Evolutionary conservation across 2,888 invertebrate species (phyloP), one percentile per base, ranked within the genome.

Genomic region (Pachliopta kotzebuea): DNA sequence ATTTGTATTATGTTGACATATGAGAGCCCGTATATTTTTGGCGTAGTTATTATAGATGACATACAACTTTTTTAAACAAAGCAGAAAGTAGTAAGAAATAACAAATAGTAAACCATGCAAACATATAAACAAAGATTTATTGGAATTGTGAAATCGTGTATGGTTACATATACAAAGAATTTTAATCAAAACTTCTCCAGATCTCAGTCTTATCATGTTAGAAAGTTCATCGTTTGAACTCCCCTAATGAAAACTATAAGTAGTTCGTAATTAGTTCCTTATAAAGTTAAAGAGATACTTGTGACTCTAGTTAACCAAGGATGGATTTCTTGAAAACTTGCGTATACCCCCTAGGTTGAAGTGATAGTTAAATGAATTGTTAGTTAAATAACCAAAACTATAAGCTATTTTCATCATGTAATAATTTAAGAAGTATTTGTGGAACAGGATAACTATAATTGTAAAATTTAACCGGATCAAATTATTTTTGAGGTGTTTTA

Each of bases 181-280:
- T 45, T 45, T n/a, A 45, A 45, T 45, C 11, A 45, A 45, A 45
- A 45, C 45, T 45, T 45, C 45, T n/a, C n/a, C n/a, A 45, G 45
- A 45, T 45, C n/a, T 45, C 53, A 31, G 50, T 60, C 60, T 60
- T 42, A 60, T 60, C 37, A 42, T 20, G 60, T 37, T 60, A 42
- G 53, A n/a, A 37, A 60, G 53, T 54, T 54, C 31, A 53, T 60
- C 42, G 53, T 60, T 60, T 54, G 54, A 60, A 60, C 42, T 60
- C 7, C 24, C 23, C 60, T 42, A 54, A 60, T 60, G 42, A 54
- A 60, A 60, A 31, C 42, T 42, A 31, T 60, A 53, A 60, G 53
- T 60, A 60, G 60, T 60, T 60, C n/a, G 53, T 60, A 60, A 60
- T 37, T 42, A 54, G 60, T 60, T 60, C 42, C 37, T 60, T 37